Evolutionary conservation across 2,113 vertebrate genomes (phyloP).

Genomic region (Sisor rabdophorus): DNA sequence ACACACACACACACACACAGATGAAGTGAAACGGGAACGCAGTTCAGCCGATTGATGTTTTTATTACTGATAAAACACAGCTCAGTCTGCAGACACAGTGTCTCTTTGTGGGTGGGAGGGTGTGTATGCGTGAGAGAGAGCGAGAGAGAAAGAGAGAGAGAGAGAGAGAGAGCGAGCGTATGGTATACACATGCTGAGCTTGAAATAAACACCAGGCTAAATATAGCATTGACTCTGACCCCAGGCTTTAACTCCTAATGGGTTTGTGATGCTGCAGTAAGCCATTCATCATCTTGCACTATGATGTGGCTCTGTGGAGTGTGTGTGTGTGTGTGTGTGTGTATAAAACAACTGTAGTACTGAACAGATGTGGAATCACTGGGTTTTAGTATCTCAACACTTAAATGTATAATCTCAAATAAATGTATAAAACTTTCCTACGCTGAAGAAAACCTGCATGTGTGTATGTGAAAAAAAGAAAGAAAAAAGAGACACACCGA

Average conservation of each 20-base stretch:
- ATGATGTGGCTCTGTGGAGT: slow-evolving; percentile 14
- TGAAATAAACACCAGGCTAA: slow-evolving; percentile 56
- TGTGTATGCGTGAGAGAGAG: neutral
- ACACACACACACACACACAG: neutral
- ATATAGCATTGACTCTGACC: slow-evolving; percentile 53
- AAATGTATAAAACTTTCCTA: neutral
- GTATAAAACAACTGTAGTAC: neutral
- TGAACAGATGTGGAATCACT: neutral
- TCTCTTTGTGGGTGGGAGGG: slow-evolving; percentile 19
- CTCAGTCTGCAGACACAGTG: slow-evolving; percentile 29
- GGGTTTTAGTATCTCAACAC: neutral
- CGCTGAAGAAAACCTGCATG: no score
- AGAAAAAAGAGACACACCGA: neutral
- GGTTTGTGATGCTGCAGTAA: slow-evolving; percentile 39
- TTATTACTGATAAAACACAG: slow-evolving; percentile 39
- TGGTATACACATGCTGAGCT: slow-evolving; percentile 43
- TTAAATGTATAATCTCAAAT: neutral
- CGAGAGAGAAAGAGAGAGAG: neutral
- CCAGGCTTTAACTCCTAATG: slow-evolving; percentile 47
- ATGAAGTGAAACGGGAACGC: neutral
- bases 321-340: slow-evolving; percentile 24
- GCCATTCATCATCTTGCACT: slow-evolving; percentile 28
- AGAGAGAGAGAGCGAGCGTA: slow-evolving; percentile 23
- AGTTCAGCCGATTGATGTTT: slow-evolving; percentile 36
- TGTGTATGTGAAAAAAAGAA: neutral